These are phyloP conservation scores for Cryptophagus acutangulus DNA, from an alignment of 2,888 invertebrate genomes.

Conservation along the genomic window DNA sequence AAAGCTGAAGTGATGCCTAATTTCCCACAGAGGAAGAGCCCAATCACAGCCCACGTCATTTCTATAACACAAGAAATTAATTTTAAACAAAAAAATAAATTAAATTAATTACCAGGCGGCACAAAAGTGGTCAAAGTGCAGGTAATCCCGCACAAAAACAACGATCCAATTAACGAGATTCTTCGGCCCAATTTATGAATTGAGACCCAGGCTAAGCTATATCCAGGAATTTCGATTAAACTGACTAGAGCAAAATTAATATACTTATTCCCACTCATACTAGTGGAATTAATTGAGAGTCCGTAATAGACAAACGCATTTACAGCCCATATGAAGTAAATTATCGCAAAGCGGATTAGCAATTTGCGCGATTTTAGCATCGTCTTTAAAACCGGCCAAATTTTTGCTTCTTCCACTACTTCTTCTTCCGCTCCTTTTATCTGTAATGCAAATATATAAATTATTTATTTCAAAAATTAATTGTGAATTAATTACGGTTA, in stretches of 20 bases:
- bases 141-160: constrained; percentile 50
- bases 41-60: constrained; percentile 52
- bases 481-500: constrained; percentile 15
- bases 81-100: constrained; percentile 7
- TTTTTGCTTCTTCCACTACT: constrained; percentile 33
- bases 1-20: constrained; percentile 61
- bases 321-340: constrained; percentile 55
- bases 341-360: constrained; percentile 47
- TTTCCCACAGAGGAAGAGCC: constrained; percentile 59
- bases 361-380: constrained; percentile 49
- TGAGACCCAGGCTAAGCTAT: constrained; percentile 51
- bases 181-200: constrained; percentile 53
- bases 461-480: constrained; percentile 8
- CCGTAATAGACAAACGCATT: constrained; percentile 67
- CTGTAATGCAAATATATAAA: no score
- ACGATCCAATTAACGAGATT: constrained; percentile 50
- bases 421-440: background rate
- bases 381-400: constrained; percentile 46
- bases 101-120: constrained; percentile 44
- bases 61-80: constrained; percentile 43
- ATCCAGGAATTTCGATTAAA: constrained; percentile 58
- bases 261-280: constrained; percentile 63
- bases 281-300: constrained; percentile 61
- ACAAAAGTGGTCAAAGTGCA: constrained; percentile 54
- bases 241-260: constrained; percentile 61